Evolutionary conservation across 2,888 invertebrate genomes (phyloP), one percentile per base, ranked within the genome.

Genomic region (Cosmorhoe ocellata): DNA sequence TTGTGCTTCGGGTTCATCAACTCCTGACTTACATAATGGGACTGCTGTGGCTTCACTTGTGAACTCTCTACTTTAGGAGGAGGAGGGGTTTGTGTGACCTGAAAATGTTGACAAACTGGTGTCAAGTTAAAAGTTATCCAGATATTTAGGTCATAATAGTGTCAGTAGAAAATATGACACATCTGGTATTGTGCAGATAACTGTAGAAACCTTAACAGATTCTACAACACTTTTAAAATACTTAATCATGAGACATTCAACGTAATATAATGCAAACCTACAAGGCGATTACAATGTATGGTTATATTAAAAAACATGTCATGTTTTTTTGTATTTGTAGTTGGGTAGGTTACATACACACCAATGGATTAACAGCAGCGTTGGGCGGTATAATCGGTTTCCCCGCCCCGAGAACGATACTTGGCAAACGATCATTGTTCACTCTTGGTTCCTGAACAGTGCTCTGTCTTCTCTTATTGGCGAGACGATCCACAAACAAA

Each of bases 401-500:
- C n/a, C 90, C 90, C 0, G 81, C 89, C 12, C 90, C 90, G 18
- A 85, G 67, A 36, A 85, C 85, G 44, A 85, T 89, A 49, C 91
- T 84, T 8, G 91, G 91, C 13, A 90, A 86, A 1, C 81, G 82
- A 0, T 91, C 90, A 43, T 60, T 71, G 45, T 60, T 81, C 3
- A 80, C 64, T 1, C 77, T 76, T 2, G 74, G 64, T 43, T 84
- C 76, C 9, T 92, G 92, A 60, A 94, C 95, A 3, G 94, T 94
- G 51, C 93, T 92, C 71, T 94, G 94, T 12, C 96, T 88, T 46
- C 97, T 90, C 70, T 94, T 94, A 71, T 93, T 94, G 1, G 94
- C 93, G 42, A 97, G 87, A 59, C 92, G 93, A 57, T 96, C 96
- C 57, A 95, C 80, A 71, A 95, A 95, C 77, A 92, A 84, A 64